Evolutionary conservation across 2,113 vertebrate species (phyloP).

Genomic region (Rattus rattus): DNA sequence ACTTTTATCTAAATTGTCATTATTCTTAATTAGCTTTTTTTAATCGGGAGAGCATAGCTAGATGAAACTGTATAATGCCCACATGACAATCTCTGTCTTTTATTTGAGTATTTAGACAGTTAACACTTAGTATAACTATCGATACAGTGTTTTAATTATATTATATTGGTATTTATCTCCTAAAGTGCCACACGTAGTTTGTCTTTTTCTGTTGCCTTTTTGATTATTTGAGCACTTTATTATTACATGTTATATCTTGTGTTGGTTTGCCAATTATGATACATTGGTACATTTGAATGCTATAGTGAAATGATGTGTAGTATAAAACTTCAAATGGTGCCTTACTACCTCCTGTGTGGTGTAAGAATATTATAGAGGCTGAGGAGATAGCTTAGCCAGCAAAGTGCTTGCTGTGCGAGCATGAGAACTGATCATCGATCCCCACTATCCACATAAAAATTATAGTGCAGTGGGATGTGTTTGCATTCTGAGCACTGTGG

Average conservation of each 20-base stretch:
- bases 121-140: not conserved
- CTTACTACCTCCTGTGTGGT: not conserved
- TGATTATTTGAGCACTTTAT: not conserved
- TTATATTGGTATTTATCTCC: not conserved
- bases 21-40: not conserved
- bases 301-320: not conserved
- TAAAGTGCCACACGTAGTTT: no score
- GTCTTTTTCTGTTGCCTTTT: constrained; percentile 8
- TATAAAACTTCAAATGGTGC: not conserved
- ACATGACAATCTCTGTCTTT: not conserved
- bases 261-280: not conserved
- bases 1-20: not conserved
- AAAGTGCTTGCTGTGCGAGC: not conserved
- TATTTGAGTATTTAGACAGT: not conserved
- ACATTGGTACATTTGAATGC: not conserved
- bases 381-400: not conserved
- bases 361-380: not conserved
- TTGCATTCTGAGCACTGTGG: not conserved
- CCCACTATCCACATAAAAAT: not conserved
- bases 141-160: not conserved
- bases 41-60: not conserved
- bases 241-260: not conserved
- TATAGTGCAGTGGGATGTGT: not conserved
- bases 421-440: not conserved
- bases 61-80: not conserved